Base-by-base conservation (phyloP, 2,113 vertebrate genomes). In the Xenopus borealis region DNA sequence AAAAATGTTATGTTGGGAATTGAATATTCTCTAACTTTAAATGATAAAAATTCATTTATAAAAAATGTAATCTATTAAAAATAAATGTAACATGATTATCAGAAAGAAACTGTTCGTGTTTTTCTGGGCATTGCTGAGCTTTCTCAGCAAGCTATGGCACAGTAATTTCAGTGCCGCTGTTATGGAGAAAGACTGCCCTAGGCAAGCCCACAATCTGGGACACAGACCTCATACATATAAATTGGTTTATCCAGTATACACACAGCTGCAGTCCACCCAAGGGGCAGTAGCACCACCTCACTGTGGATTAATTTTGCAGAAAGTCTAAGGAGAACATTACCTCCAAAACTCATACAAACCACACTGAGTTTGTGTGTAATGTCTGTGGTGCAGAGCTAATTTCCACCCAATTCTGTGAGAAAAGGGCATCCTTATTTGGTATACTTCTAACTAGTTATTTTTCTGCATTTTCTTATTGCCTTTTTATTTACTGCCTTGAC, bases 211-310 rank as follows among this genome's bases (percentile, higher is more conserved):
- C 53, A 55, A 9, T 55, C 53, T 55, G 53, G 53, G 53, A 55
- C 53, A 55, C 53, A 55, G 53, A 55, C 53, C 53, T 55, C 53
- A 55, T 55, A n/a, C 53, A 55, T 55, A 55, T 55, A 55, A 55
- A 55, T 55, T 55, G 53, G 53, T 55, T 55, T 55, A 55, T 55
- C 53, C 17, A 55, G 14, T 16, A 16, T 55, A 55, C 53, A 55
- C 17, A 16, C 12, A 13, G 53, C 53, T 55, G 17, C 14, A 55
- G 14, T n/a, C 53, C 5, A 55, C 14, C 53, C 17, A 55, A 55
- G 53, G 52, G 33, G 62, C 64, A 66, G 19, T 59, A 5, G 50
- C 27, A 6, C 1, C 2, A 66, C 77, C 59, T 61, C 17, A 55
- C 53, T 55, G 53, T 55, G 17, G 17, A 55, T 16, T 50, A 4